Base-by-base conservation (phyloP, 2,797 vertebrate species). In the Sebastes nivosus region DNA sequence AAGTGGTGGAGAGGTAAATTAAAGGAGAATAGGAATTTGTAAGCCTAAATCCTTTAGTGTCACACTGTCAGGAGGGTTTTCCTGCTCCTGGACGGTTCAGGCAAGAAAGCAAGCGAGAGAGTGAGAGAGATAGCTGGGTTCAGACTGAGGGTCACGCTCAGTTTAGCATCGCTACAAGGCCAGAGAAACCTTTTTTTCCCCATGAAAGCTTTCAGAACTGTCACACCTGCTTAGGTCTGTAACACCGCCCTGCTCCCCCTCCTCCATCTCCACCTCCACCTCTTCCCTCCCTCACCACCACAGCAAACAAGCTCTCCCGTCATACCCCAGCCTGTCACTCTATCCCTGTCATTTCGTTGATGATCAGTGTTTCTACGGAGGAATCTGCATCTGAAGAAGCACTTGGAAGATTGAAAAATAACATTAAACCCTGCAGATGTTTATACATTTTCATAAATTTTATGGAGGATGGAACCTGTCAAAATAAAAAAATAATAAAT, bases 221-320 rank as follows among this genome's bases (percentile, higher is more conserved):
- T 94, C 95, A 96, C 91, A 95, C 91, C 93, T 94, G 93, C 92
- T 95, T 94, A 93, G 90, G 80, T 90, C 85, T 90, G 87, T 90
- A 92, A 87, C 88, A 85, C 78, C 29, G 13, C 60, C 74, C 46
- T 7, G 1, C 32, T 22, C n/a, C 59, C 11, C 32, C 27, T 29
- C 65, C 25, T 8, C 70, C 67, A 54, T 63, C 70, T 61, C 50
- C 25, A n/a, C 50, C 64, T 27, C 75, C 46, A 57, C 46, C 58
- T 66, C 58, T 68, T 60, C 67, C 72, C 69, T 72, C 57, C 55
- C 72, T 42, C 32, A 20, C 25, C 32, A 20, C 25, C 50, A n/a
- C 60, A 77, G 79, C 67, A 87, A 85, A 87, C 61, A 83, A 83
- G 67, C 34, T 67, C 65, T 58, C 67, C 55, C 20, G 52, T 58